Evolutionary conservation across 1,140 invertebrate genomes (phyloP).

Genomic region (Dendroctonus ponderosae): DNA sequence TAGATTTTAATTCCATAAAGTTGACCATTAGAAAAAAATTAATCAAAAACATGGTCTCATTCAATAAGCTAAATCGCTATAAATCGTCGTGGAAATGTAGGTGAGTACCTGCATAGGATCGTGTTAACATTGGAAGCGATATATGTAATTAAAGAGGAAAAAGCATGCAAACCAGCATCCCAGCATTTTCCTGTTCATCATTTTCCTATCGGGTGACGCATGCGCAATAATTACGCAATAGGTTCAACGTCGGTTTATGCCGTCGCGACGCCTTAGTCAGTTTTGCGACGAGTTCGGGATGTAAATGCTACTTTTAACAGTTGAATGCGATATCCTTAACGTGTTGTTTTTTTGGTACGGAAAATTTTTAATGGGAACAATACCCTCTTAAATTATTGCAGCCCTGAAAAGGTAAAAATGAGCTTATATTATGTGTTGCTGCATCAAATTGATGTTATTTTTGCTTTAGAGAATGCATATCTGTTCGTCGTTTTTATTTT

Average conservation of each 20-base stretch:
- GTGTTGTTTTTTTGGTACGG: slow-evolving; percentile 19
- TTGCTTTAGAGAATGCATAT: background rate
- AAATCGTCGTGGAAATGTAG: too few species aligned
- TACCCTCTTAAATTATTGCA: slow-evolving; percentile 14
- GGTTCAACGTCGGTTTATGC: slow-evolving; percentile 17
- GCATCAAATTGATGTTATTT: background rate
- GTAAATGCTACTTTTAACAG: slow-evolving; percentile 16
- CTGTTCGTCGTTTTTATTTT: slow-evolving; percentile 9
- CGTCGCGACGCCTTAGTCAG: slow-evolving; percentile 33
- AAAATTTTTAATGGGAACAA: slow-evolving; percentile 16
- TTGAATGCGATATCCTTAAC: slow-evolving; percentile 25
- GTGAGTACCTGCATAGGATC: too few species aligned
- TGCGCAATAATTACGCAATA: slow-evolving; percentile 31
- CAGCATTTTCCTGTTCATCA: slow-evolving; percentile 27
- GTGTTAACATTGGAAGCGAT: background rate
- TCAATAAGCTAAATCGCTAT: too few species aligned
- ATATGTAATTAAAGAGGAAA: slow-evolving; percentile 32
- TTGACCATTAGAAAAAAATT: too few species aligned
- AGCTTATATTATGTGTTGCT: background rate
- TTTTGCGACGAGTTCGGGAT: slow-evolving; percentile 22
- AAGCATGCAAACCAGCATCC: slow-evolving; percentile 29
- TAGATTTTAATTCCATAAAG: too few species aligned
- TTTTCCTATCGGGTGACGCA: slow-evolving; percentile 26
- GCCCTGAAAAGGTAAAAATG: slow-evolving; percentile 30
- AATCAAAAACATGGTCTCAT: too few species aligned